Percentiles rank a stretch among this genome's conserved stretches.
Evolutionary conservation across 2,113 vertebrate genomes (phyloP).

Genomic region (Falco punctatus): DNA sequence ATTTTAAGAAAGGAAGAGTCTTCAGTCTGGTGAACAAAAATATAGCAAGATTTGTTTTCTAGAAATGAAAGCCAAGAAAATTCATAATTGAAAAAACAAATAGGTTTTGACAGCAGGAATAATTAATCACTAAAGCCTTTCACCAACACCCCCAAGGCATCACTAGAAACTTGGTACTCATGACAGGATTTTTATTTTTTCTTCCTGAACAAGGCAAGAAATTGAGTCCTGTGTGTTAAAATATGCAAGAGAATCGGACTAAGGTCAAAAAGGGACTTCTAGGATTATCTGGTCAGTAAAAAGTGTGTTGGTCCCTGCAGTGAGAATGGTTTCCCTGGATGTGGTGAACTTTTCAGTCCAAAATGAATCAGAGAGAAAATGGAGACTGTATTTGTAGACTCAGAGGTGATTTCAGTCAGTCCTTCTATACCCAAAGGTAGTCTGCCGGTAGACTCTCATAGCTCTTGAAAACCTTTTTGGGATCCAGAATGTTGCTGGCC

Average conservation of each 20-base stretch:
- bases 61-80: constrained; percentile 31
- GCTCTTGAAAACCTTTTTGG: not conserved
- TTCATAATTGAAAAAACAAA: not conserved
- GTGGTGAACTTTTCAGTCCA: not conserved
- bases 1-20: not conserved
- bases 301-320: not conserved
- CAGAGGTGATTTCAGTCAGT: not conserved
- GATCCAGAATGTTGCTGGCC: not conserved
- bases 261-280: not conserved
- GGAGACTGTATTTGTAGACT: not conserved
- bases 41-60: not conserved
- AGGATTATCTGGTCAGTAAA: not conserved
- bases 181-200: not conserved
- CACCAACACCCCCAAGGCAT: not conserved
- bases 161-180: not conserved
- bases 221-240: not conserved
- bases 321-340: not conserved
- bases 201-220: not conserved
- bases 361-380: not conserved
- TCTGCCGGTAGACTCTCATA: not conserved
- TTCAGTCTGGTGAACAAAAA: not conserved
- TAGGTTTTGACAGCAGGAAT: constrained; percentile 9
- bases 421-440: not conserved
- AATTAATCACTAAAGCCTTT: constrained; percentile 34
- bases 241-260: not conserved